Evolutionary conservation across 2,888 invertebrate genomes (phyloP), one percentile per base, ranked within the genome.

Genomic region (Agonopterix subpropinquella): DNA sequence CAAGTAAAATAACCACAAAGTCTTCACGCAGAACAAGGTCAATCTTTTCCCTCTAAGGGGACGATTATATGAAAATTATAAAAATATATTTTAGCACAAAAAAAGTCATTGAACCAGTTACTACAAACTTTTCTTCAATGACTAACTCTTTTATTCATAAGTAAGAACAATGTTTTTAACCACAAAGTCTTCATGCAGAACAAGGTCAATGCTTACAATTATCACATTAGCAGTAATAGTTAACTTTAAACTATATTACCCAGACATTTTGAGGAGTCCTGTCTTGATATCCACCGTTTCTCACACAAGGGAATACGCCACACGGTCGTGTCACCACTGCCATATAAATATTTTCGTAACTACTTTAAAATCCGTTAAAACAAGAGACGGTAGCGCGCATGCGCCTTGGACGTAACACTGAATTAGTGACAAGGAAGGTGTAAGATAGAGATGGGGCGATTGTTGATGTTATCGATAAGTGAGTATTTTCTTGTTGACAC

Each of bases 291-390:
- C 69, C 69, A 63, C 74, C 76, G 58, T 70, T 73, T 71, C 76
- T 73, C 59, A 69, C 68, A 77, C 77, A 80, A 66, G 75, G 79
- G 71, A 82, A 79, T 60, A 80, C 80, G 73, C 77, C 77, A 83
- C 78, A 77, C 65, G 73, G 73, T 64, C 77, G 77, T 64, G 70
- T 80, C 79, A 79, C 77, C 77, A 85, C 83, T 85, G 87, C 85
- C 86, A 87, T 87, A 86, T 81, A 82, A 84, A 80, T 72, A 67
- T 73, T 70, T 66, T 67, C 64, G 56, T 28, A 57, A 58, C 39
- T 28, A 45, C 50, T 61, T 57, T 61, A 50, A 28, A 61, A 55
- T 54, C 59, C 57, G 58, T 58, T 55, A 53, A 64, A 63, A 65
- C 67, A 52, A 59, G 59, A 79, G 70, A 78, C 84, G 80, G 65